Percentiles rank a stretch among this genome's conserved stretches.
Evolutionary conservation across 2,113 vertebrate species (phyloP).

Genomic region (Hydrochoerus hydrochaeris): DNA sequence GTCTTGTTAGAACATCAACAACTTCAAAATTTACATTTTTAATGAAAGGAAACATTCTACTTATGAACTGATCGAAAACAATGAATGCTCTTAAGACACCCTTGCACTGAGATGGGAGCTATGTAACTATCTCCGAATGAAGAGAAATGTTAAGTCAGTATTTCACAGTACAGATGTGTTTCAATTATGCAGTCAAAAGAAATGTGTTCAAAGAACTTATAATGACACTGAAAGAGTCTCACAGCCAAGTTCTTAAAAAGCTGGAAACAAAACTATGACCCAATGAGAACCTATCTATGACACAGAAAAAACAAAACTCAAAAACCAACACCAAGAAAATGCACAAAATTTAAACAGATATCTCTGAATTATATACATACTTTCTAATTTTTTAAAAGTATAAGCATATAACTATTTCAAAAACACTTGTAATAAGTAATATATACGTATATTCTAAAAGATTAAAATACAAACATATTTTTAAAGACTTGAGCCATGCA

Average conservation of each 20-base stretch:
- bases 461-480: conserved; percentile 18
- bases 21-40: conserved; percentile 37
- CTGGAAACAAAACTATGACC: neutral
- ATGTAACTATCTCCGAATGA: neutral
- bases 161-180: neutral
- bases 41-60: neutral
- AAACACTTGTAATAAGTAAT: neutral
- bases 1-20: neutral
- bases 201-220: neutral
- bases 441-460: conserved; percentile 1
- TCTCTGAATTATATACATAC: neutral
- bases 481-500: neutral
- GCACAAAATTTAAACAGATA: neutral
- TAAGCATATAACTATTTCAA: neutral
- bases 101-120: neutral
- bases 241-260: neutral
- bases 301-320: neutral
- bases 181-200: neutral
- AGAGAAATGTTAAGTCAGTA: neutral
- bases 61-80: neutral
- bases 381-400: neutral
- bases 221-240: neutral
- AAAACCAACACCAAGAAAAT: conserved; percentile 1
- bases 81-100: neutral
- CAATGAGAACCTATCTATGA: neutral